phyloP scores from a whole-genome alignment of 2,113 vertebrate genomes.

The Seriola rivoliana region DNA sequence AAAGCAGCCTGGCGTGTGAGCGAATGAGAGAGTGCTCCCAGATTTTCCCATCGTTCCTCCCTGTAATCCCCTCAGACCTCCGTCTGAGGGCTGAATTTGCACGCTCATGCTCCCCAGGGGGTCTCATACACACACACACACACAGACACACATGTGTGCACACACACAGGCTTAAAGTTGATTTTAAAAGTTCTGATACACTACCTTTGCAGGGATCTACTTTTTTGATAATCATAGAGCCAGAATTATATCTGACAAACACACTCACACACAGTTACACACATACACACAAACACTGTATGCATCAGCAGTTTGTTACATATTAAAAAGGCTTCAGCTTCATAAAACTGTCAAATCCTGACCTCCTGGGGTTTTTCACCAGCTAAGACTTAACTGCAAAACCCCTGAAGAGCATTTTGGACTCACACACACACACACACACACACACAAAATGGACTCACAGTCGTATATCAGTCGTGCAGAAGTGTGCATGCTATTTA shows the following conservation, averaged over 20 bases:
- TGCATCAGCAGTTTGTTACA: conserved; percentile 64
- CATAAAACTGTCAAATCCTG: conserved; percentile 63
- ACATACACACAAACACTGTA: conserved; percentile 40
- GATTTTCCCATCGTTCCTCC: conserved; percentile 82
- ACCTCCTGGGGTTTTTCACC: conserved; percentile 34
- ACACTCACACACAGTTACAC: conserved; percentile 26
- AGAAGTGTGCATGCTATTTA: background rate
- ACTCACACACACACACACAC: conserved; percentile 10
- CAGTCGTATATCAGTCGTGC: background rate
- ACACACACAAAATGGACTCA: too few relatives aligned
- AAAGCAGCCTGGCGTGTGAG: conserved; percentile 80
- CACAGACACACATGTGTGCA: conserved; percentile 27
- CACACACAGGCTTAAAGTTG: conserved; percentile 29
- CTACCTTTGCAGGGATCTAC: conserved; percentile 44
- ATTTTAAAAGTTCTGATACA: conserved; percentile 46
- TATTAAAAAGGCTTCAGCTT: conserved; percentile 55
- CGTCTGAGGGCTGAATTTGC: conserved; percentile 78
- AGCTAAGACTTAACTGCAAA: conserved; percentile 34
- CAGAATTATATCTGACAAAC: conserved; percentile 44
- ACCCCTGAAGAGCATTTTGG: conserved; percentile 13
- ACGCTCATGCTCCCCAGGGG: conserved; percentile 70
- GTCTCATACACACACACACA: conserved; percentile 38
- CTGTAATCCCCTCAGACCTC: conserved; percentile 81
- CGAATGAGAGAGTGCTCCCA: conserved; percentile 77
- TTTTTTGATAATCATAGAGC: conserved; percentile 55